These are phyloP conservation scores for Calameuta idolon DNA, from an alignment of 2,888 invertebrate genomes.

Conservation along the genomic window DNA sequence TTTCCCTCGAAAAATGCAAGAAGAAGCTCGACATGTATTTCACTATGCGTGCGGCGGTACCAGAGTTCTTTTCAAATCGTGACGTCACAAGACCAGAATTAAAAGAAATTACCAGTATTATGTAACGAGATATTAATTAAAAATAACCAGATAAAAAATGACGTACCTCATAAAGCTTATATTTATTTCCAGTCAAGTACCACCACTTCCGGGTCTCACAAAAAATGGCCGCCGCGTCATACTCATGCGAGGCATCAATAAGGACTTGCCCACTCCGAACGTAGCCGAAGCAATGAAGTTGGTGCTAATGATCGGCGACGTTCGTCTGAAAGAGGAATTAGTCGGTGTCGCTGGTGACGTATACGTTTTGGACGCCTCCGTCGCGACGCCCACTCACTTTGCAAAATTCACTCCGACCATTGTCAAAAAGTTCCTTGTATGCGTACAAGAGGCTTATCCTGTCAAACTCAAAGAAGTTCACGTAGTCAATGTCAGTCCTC, in stretches of 20 bases:
- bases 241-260: slow-evolving; percentile 79
- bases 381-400: slow-evolving; percentile 84
- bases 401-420: slow-evolving; percentile 86
- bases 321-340: slow-evolving; percentile 81
- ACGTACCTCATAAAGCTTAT: background rate
- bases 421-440: slow-evolving; percentile 87
- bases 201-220: slow-evolving; percentile 85
- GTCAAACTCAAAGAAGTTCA: slow-evolving; percentile 90
- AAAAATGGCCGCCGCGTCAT: slow-evolving; percentile 83
- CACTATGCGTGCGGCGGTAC: slow-evolving; percentile 85
- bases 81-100: slow-evolving; percentile 81
- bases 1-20: slow-evolving; percentile 87
- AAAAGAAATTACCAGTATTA: slow-evolving; percentile 75
- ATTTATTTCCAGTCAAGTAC: slow-evolving; percentile 74
- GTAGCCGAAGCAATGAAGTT: slow-evolving; percentile 85
- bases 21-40: slow-evolving; percentile 90
- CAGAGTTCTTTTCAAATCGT: slow-evolving; percentile 84
- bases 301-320: slow-evolving; percentile 86
- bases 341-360: slow-evolving; percentile 88
- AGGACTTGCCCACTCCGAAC: slow-evolving; percentile 78
- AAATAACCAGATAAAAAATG: slow-evolving; percentile 1
- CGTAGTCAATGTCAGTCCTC: slow-evolving; percentile 84
- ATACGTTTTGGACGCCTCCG: slow-evolving; percentile 83
- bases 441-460: slow-evolving; percentile 88
- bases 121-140: slow-evolving; percentile 71